Evolutionary conservation across 2,113 vertebrate species (phyloP), one percentile per base, ranked within the genome.

Genomic region (Morone chrysops): DNA sequence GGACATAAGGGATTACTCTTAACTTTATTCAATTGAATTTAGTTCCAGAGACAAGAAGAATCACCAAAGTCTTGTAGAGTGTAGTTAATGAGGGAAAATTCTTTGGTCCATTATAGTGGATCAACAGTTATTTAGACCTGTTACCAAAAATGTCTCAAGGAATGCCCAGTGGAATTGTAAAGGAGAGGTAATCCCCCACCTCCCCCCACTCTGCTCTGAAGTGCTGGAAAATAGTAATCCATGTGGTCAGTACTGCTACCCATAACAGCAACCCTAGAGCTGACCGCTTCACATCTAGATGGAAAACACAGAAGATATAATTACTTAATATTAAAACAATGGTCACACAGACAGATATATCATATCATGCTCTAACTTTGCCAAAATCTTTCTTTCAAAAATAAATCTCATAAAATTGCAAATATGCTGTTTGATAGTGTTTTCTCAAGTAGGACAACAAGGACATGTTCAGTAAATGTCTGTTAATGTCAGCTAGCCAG

Each of bases 181-280:
- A 98, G 70, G 97, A 97, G 9, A 98, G 94, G 82, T 97, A 96
- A 87, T 98, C 97, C 5, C 96, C 97, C 72, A 97, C 91, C 62
- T 95, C 97, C 0, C 97, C 97, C 97, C 97, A 98, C 63, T 93
- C 82, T 22, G 96, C 95, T 80, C 97, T 95, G 93, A 93, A 96
- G 74, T 96, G 96, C 92, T 98, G 97, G 88, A 96, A 97, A 82
- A 97, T 95, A 45, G 95, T 96, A 76, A 97, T 97, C 97, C 97
- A 98, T 4, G 97, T 96, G 14, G 96, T 96, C 50, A 97, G 95
- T 10, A 96, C 92, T n/a, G 95, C 93, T 5, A 97, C 92, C 97
- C 97, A 98, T 25, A 97, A 92, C 59, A 96, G 85, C 53, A 98
- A 93, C 43, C 97, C 97, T 76, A 97, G 60, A 4, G 94, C 97